Percentiles rank a stretch among this genome's conserved stretches.
Conservation (phyloP, 2,888 invertebrate genomes). For the Eubasilissa splendida region DNA sequence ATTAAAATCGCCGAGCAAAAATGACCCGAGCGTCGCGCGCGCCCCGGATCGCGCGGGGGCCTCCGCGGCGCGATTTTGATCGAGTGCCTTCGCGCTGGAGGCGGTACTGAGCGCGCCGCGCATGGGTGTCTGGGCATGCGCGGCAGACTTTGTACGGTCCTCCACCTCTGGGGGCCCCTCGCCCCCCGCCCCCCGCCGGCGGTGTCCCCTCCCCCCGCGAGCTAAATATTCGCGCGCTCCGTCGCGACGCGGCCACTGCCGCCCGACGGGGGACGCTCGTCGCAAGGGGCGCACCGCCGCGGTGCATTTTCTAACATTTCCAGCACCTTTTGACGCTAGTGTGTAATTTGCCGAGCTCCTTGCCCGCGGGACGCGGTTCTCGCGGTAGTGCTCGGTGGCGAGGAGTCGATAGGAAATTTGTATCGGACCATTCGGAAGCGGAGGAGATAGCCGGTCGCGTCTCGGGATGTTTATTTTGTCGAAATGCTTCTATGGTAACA, state of each 20-base stretch:
- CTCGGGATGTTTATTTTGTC: too few species aligned
- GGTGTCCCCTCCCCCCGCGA: background rate
- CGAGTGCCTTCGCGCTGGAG: background rate
- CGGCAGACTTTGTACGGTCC: slow-evolving; percentile 32
- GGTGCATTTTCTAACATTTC: background rate
- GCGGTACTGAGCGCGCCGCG: background rate
- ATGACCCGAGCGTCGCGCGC: background rate
- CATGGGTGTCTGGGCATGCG: slow-evolving; percentile 30
- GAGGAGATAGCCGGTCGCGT: too few species aligned
- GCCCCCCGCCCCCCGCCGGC: slow-evolving; percentile 28
- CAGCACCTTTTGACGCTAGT: background rate
- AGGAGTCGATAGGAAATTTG: too few species aligned
- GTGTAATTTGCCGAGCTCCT: background rate
- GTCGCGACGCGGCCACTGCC: background rate
- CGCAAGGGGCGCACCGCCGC: background rate
- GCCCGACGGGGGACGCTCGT: background rate
- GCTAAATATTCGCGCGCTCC: slow-evolving; percentile 7
- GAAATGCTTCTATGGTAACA: too few species aligned
- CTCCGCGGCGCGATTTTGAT: background rate
- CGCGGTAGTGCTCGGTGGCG: too few species aligned
- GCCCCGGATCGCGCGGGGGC: background rate
- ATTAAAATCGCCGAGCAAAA: background rate
- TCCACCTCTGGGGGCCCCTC: slow-evolving; percentile 40
- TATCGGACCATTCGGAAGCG: too few species aligned
- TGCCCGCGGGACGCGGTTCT: too few species aligned